Evolutionary conservation across 2,888 invertebrate species (phyloP).

Genomic region (Rhagonycha fulva): DNA sequence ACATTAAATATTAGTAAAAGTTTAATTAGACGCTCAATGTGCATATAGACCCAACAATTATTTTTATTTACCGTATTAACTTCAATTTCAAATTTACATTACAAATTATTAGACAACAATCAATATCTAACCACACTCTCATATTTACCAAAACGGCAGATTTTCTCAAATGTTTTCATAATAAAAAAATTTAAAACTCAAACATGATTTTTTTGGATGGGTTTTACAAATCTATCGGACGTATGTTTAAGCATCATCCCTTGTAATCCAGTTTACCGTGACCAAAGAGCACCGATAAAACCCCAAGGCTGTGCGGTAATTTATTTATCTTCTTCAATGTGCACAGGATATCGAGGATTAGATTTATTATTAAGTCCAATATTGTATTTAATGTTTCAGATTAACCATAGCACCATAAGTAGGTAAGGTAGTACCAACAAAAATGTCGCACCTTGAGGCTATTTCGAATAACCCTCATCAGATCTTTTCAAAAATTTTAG

Average conservation of each 20-base stretch:
- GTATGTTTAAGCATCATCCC: constrained; percentile 28
- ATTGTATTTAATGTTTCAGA: constrained; percentile 33
- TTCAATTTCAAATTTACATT: constrained; percentile 10
- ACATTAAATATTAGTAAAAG: constrained; percentile 23
- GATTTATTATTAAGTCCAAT: constrained; percentile 23
- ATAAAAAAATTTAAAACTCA: background rate
- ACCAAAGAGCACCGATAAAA: constrained; percentile 35
- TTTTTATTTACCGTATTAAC: background rate
- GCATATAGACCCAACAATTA: constrained; percentile 4
- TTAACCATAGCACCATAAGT: constrained; percentile 6
- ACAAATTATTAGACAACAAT: background rate
- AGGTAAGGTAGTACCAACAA: constrained; percentile 1
- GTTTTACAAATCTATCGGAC: constrained; percentile 10
- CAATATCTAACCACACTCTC: background rate
- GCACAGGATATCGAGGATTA: constrained; percentile 41
- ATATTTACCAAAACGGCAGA: background rate
- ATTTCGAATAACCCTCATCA: background rate
- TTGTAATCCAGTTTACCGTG: constrained; percentile 40
- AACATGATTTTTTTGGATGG: background rate
- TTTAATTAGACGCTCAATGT: constrained; percentile 7
- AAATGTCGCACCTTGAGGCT: constrained; percentile 11
- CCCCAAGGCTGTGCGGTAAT: constrained; percentile 37
- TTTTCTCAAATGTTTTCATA: no score
- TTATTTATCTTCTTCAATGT: constrained; percentile 39
- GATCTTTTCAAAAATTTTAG: background rate